Percentiles rank a stretch among this genome's conserved stretches.
These are phyloP conservation scores for Cinara cedri DNA, from an alignment of 2,888 invertebrate genomes.

Conservation along the genomic window DNA sequence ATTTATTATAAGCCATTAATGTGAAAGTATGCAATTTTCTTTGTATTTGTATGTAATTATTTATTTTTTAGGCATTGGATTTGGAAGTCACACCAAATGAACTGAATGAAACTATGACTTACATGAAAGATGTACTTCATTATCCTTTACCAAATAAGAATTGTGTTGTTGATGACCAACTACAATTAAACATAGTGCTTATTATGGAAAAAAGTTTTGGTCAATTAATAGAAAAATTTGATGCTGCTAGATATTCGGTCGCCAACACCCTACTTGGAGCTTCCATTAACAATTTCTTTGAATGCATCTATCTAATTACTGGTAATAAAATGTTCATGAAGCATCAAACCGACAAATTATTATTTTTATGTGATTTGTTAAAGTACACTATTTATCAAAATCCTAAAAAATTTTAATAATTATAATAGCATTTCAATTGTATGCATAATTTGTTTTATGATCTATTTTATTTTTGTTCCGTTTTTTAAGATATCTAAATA, in stretches of 20 bases:
- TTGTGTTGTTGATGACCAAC: slow-evolving; percentile 24
- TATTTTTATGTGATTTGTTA: not conserved
- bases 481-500: too few relatives aligned
- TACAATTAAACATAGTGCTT: slow-evolving; percentile 29
- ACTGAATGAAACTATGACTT: slow-evolving; percentile 16
- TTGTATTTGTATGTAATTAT: too few relatives aligned
- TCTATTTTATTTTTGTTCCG: too few relatives aligned
- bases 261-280: not conserved
- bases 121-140: slow-evolving; percentile 41
- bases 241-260: not conserved
- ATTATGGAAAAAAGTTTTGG: slow-evolving; percentile 25
- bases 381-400: not conserved
- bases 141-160: slow-evolving; percentile 43
- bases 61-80: slow-evolving; percentile 33
- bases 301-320: slow-evolving; percentile 23
- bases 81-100: slow-evolving; percentile 36
- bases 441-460: too few relatives aligned
- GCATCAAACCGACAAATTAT: slow-evolving; percentile 8
- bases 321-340: slow-evolving; percentile 23
- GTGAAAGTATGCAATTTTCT: too few relatives aligned
- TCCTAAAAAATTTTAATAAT: slow-evolving; percentile 8
- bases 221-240: slow-evolving; percentile 18
- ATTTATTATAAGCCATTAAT: too few relatives aligned
- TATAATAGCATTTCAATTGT: not conserved
- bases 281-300: slow-evolving; percentile 38